Percentiles rank a stretch among this genome's conserved stretches.
phyloP scores from a whole-genome alignment of 1,140 invertebrate species.

The Coboldia fuscipes region DNA sequence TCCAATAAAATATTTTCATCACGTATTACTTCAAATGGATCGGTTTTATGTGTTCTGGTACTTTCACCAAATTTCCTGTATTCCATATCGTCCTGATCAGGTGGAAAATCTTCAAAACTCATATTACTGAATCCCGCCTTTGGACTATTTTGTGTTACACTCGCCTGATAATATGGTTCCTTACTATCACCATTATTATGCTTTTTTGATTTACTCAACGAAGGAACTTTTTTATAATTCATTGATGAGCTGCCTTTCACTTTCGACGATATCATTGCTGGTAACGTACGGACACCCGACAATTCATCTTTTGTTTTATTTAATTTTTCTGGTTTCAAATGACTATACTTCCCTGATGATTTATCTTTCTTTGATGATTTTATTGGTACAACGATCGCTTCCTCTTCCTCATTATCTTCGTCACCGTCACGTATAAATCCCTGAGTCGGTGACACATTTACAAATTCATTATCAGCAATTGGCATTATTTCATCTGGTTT shows the following conservation, averaged over 20 bases:
- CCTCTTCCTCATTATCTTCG: slow-evolving; percentile 16
- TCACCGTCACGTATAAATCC: no score
- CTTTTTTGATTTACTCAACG: slow-evolving; percentile 1
- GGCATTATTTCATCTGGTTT: slow-evolving; percentile 8
- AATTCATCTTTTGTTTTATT: slow-evolving; percentile 12
- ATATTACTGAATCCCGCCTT: slow-evolving; percentile 48
- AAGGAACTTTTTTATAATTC: slow-evolving; percentile 14
- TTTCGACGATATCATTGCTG: slow-evolving; percentile 17
- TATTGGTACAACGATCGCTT: slow-evolving; percentile 12
- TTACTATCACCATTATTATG: slow-evolving; percentile 4
- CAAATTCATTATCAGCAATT: slow-evolving; percentile 20
- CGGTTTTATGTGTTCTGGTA: slow-evolving; percentile 18
- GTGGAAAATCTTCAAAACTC: slow-evolving; percentile 58
- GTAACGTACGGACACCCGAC: slow-evolving; percentile 16
- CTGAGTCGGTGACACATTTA: slow-evolving; percentile 14
- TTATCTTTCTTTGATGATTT: neutral
- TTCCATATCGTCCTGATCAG: slow-evolving; percentile 32
- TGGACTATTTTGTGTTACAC: slow-evolving; percentile 16
- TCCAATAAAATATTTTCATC: slow-evolving; percentile 25
- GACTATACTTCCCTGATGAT: neutral
- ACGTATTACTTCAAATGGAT: slow-evolving; percentile 41
- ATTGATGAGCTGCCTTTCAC: slow-evolving; percentile 13
- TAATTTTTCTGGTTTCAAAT: slow-evolving; percentile 13
- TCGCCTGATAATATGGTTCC: slow-evolving; percentile 13
- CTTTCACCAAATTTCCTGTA: slow-evolving; percentile 11